Evolutionary conservation across 2,113 vertebrate species (phyloP), one percentile per base, ranked within the genome.

Genomic region (Agapornis roseicollis): DNA sequence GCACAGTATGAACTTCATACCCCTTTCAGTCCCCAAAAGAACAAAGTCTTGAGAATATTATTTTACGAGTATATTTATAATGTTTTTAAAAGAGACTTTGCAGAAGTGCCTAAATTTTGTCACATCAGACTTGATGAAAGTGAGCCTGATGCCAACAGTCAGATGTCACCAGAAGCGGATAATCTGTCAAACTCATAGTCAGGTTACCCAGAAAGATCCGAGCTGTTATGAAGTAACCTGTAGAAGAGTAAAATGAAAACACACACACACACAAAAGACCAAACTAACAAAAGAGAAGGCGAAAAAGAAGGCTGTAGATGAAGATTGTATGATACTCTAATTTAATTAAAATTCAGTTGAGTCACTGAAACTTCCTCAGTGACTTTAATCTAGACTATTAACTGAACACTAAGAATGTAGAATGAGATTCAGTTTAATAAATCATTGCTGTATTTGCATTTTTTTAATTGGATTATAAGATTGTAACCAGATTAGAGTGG

Each of bases 51-150:
- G 98, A 98, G 96, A 97, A 98, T 98, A 97, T 98, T 98, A 98
- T 98, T 98, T 98, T 98, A 97, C 76, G 18, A 98, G 94, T 98
- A 97, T 98, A 98, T 98, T 98, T 98, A 98, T 98, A 98, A 98
- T 96, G 97, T 98, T 98, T 98, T 98, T 98, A 98, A 98, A 98
- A 98, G 97, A 98, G 97, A 98, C 97, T 98, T 98, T 98, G 98
- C 97, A 98, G 98, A 98, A 98, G 98, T 98, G 98, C 98, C 98
- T 98, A 98, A 98, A 98, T 98, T 98, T 98, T 98, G 98, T 98
- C 98, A 98, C 98, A 98, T 98, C 98, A 98, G 97, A 97, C 97
- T 98, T 97, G 98, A 98, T 97, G 96, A 95, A 97, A 86, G 93
- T 93, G 84, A 97, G 96, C 96, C 97, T 97, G 96, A 98, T 96